Evolutionary conservation across 2,113 vertebrate genomes (phyloP).

Genomic region (Lophura nycthemera): DNA sequence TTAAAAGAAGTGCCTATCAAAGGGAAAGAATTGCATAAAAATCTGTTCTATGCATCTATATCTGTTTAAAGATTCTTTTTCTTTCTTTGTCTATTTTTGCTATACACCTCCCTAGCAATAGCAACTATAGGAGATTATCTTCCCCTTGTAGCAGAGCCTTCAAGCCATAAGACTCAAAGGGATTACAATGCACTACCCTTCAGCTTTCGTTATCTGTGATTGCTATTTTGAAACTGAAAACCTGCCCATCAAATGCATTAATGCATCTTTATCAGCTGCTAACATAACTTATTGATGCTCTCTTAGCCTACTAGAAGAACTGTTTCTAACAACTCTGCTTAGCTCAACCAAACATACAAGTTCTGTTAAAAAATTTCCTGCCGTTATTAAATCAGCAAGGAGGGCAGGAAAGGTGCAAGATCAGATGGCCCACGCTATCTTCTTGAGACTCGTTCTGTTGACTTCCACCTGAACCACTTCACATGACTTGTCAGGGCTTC

Average conservation of each 20-base stretch:
- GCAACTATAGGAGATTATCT: neutral
- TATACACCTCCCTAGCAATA: neutral
- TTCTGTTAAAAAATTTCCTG: neutral
- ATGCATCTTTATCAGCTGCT: neutral
- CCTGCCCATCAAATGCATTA: neutral
- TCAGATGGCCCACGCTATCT: neutral
- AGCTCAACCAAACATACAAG: neutral
- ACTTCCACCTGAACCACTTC: neutral
- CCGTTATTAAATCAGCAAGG: neutral
- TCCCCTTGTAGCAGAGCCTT: neutral
- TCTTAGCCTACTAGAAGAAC: neutral
- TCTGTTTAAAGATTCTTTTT: neutral
- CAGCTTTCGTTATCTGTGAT: neutral
- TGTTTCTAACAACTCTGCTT: neutral
- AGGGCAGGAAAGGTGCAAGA: neutral
- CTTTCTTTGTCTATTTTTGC: neutral
- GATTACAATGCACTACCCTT: neutral
- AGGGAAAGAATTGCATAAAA: neutral
- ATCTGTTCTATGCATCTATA: neutral
- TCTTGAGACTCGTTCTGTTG: no score
- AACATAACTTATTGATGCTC: neutral
- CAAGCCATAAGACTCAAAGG: neutral
- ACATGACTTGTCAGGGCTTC: neutral
- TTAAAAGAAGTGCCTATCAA: neutral
- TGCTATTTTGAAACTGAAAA: neutral